Base-by-base conservation (phyloP, 2,797 vertebrate species). In the Parauchenoglanis ngamensis region DNA sequence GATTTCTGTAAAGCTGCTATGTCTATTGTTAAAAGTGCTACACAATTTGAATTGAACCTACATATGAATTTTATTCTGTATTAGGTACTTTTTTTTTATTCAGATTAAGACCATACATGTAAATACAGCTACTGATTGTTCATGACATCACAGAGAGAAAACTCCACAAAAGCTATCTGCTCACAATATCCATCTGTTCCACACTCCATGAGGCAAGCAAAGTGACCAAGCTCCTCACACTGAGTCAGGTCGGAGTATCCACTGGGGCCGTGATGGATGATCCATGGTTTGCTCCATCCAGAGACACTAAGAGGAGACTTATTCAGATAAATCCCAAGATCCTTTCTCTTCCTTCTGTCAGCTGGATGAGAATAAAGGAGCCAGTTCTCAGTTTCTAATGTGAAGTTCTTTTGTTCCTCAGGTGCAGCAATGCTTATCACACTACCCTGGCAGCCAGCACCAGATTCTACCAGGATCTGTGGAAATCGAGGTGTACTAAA, bases 201-300 rank as follows among this genome's bases (percentile, higher is more conserved):
- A 21, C 97, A 95, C 91, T 99, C 98, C 85, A 97, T 96, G 88
- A 99, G 90, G 91, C 98, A 98, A 0, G 94, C 97, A 1, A 99
- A 98, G 21, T 93, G 80, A 13, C 95, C 94, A 0, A 87, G 90
- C 65, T 95, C 94, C 67, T 93, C 94, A 28, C 95, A 93, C 76
- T 90, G 94, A 0, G 96, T 95, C 92, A 99, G 93, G 94, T 99
- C 98, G 0, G 98, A 99, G 89, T 99, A 98, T 0, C 96, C 97
- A 0, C 96, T 96, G 19, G 98, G 97, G 0, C 98, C 98, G 0
- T 31, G 13, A 86, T 96, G 91, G 90, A 99, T 92, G 90, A 99
- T 91, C 96, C 95, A 96, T 0, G 97, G 98, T 0, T 0, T 77
- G 82, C 93, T 87, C 98, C 98, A 98, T 0, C 87, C 91, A 0